A percentile compares a stretch with the other conserved stretches of the same genome.
phyloP scores from a whole-genome alignment of 2,113 vertebrate genomes.

The Elachura formosa region DNA sequence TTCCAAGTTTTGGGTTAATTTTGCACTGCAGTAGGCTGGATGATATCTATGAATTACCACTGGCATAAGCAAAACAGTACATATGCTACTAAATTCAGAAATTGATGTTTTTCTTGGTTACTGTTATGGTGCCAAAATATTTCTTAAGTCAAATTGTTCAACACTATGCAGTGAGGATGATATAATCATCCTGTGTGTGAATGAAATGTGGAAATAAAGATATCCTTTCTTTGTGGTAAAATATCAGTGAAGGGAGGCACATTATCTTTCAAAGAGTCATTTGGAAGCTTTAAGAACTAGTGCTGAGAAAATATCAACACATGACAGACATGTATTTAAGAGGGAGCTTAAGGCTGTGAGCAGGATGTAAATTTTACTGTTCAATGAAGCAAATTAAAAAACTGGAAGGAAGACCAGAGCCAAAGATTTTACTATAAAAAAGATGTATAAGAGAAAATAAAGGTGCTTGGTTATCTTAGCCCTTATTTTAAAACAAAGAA shows the following conservation, averaged over 20 bases:
- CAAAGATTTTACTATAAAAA: conserved; percentile 18
- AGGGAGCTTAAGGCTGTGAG: neutral
- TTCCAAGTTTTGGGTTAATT: neutral
- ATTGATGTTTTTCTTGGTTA: neutral
- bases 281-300: neutral
- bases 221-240: neutral
- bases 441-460: neutral
- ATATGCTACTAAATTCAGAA: neutral
- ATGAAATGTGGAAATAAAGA: conserved; percentile 26
- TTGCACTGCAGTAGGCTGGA: neutral
- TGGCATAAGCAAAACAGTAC: neutral
- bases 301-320: neutral
- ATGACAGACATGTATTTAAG: neutral
- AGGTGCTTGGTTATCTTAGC: neutral
- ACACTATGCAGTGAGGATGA: conserved; percentile 18
- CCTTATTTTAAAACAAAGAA: neutral
- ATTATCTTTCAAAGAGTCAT: neutral
- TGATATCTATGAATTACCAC: neutral
- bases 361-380: conserved; percentile 5
- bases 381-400: conserved; percentile 31
- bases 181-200: neutral
- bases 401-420: neutral
- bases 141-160: neutral
- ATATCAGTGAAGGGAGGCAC: neutral
- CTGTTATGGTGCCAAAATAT: neutral